These are phyloP conservation scores for Saimiri boliviensis DNA, from an alignment of 2,113 vertebrate species.

Conservation along the genomic window DNA sequence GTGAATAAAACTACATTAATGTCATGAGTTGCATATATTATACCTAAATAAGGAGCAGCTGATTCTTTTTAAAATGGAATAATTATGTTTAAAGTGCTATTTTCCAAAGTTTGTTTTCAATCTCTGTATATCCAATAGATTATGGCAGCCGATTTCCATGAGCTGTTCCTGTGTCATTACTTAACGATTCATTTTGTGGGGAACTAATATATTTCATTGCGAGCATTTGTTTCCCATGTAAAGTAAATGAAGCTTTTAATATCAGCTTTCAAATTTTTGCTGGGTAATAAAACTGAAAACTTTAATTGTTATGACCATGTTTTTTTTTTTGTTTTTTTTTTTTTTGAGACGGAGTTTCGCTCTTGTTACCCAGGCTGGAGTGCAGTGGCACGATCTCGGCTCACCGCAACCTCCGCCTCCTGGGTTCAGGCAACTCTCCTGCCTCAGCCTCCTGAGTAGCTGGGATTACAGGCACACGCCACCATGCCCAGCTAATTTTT, in stretches of 20 bases:
- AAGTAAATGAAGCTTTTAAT: slow-evolving; percentile 4
- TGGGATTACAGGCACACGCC: too few relatives aligned
- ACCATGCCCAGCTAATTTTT: too few relatives aligned
- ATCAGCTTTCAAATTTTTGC: background rate
- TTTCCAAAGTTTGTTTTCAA: slow-evolving; percentile 47
- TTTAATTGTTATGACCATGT: background rate
- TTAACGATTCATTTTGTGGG: background rate
- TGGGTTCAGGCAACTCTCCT: too few relatives aligned
- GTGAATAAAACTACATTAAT: background rate
- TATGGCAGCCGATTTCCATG: background rate
- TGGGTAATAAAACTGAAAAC: background rate
- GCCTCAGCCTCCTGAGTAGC: too few relatives aligned
- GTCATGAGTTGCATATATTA: background rate
- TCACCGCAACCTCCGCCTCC: too few relatives aligned
- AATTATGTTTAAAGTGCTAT: background rate
- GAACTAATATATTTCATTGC: background rate
- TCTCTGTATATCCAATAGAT: background rate
- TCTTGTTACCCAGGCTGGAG: too few relatives aligned
- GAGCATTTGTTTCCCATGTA: background rate
- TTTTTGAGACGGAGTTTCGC: too few relatives aligned
- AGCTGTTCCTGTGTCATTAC: background rate
- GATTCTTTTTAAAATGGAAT: background rate
- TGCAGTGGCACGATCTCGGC: too few relatives aligned
- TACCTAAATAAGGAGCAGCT: background rate
- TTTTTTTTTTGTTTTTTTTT: too few relatives aligned